phyloP scores from a whole-genome alignment of 1,140 invertebrate species.

The Diachasma alloeum region DNA sequence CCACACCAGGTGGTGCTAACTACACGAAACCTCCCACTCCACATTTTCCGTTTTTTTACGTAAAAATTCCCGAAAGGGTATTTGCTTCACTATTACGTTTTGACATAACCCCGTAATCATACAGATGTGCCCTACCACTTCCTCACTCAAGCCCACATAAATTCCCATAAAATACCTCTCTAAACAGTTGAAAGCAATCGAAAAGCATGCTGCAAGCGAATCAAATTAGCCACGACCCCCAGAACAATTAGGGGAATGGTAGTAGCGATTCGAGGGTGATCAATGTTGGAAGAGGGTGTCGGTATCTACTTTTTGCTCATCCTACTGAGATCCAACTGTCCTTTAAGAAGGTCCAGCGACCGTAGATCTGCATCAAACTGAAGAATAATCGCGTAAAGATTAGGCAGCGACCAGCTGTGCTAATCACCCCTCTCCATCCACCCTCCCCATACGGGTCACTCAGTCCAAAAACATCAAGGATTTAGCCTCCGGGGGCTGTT shows the following conservation, averaged over 20 bases:
- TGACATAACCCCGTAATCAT: no score
- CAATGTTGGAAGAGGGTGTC: slow-evolving; percentile 56
- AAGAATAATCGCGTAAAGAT: slow-evolving; percentile 54
- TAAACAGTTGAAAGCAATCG: slow-evolving; percentile 29
- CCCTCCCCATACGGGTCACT: background rate
- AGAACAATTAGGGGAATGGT: slow-evolving; percentile 53
- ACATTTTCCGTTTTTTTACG: no score
- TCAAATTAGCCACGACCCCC: background rate
- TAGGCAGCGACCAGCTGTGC: slow-evolving; percentile 51
- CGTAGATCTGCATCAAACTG: background rate
- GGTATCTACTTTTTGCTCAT: slow-evolving; percentile 51
- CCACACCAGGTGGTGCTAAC: no score
- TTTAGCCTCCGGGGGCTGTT: background rate
- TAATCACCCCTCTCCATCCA: background rate
- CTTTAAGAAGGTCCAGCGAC: background rate
- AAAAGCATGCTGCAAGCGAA: slow-evolving; percentile 17
- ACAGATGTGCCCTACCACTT: no score
- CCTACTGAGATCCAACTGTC: background rate
- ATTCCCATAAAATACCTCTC: no score
- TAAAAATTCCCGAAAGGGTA: no score
- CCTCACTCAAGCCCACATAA: no score
- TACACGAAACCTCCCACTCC: no score
- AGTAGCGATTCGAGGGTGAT: slow-evolving; percentile 45
- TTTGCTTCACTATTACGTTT: no score
- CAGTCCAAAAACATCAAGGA: slow-evolving; percentile 41